A percentile compares a stretch with the other conserved stretches of the same genome.
These are phyloP conservation scores for Leptinotarsa juncta DNA, from an alignment of 2,888 invertebrate genomes.

Conservation along the genomic window DNA sequence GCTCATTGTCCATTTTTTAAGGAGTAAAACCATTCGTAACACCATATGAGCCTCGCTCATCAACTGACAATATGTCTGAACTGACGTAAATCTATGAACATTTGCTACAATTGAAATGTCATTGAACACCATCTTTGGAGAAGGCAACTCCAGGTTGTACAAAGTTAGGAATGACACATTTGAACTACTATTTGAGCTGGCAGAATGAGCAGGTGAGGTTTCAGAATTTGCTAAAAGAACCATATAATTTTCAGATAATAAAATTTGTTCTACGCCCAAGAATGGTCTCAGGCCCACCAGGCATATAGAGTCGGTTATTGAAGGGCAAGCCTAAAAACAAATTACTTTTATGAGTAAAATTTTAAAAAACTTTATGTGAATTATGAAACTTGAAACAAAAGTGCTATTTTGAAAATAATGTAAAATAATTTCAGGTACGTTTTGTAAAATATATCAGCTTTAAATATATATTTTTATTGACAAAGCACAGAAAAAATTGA, in stretches of 20 bases:
- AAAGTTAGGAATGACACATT: slow-evolving; percentile 73
- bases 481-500: too few relatives aligned
- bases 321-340: slow-evolving; percentile 68
- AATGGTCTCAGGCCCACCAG: slow-evolving; percentile 77
- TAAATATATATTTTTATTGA: too few relatives aligned
- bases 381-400: not conserved
- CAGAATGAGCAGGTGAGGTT: slow-evolving; percentile 67
- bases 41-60: slow-evolving; percentile 80
- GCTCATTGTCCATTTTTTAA: slow-evolving; percentile 60
- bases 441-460: too few relatives aligned
- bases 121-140: slow-evolving; percentile 73
- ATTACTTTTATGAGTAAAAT: slow-evolving; percentile 5
- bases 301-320: slow-evolving; percentile 73
- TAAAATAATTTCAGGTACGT: too few relatives aligned
- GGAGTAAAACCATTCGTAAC: slow-evolving; percentile 67
- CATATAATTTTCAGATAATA: slow-evolving; percentile 68
- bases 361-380: not conserved
- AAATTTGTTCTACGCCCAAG: slow-evolving; percentile 71
- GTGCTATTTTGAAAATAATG: slow-evolving; percentile 9
- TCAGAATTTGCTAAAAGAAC: slow-evolving; percentile 71
- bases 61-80: slow-evolving; percentile 77
- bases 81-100: slow-evolving; percentile 72
- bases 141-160: slow-evolving; percentile 77
- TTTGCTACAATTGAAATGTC: slow-evolving; percentile 78
- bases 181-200: slow-evolving; percentile 63